Base-by-base conservation (phyloP, 2,113 vertebrate genomes). In the Eulemur macaco region DNA sequence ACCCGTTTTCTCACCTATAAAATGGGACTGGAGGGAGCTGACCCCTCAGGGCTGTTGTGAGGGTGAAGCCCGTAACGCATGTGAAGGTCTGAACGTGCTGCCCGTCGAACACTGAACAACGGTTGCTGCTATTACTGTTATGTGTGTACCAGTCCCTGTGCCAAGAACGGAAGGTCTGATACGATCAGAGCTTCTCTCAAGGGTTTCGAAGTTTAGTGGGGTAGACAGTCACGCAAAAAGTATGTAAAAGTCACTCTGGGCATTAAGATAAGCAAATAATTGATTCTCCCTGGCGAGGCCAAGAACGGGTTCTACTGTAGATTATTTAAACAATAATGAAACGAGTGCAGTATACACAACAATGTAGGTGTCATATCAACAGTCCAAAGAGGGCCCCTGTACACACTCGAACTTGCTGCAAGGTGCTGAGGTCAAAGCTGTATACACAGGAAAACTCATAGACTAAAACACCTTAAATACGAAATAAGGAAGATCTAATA, bases 1-100 rank as follows among this genome's bases (percentile, higher is more conserved):
- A 6, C 63, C 63, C 14, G 17, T 68, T 47, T 80, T 29, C 34
- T n/a, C 23, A 20, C 6, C 18, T 17, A 12, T 29, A 6, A n/a
- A 39, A 92, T 8, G 45, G 69, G 14, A 73, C n/a, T 25, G 39
- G 18, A 64, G 45, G 18, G 7, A 11, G 3, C 45, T 1, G 11
- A 14, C 31, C 34, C 25, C 63, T 63, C 10, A 10, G 45, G 47
- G 25, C 9, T 4, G 1, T 20, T 74, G 23, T 66, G 31, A 10
- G 47, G 74, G 20, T 8, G 25, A 34, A 91, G 1, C 0, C 68
- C 10, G 56, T 29, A 20, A 54, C 0, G 3, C 37, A 8, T 4
- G 7, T 31, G 9, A 39, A 31, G 31, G 5, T 6, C 4, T 4
- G 2, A 4, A 45, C 9, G 0, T 10, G 1, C 20, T 8, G 23